Evolutionary conservation across 2,113 vertebrate species (phyloP), one percentile per base, ranked within the genome.

Genomic region (Apaloderma vittatum): DNA sequence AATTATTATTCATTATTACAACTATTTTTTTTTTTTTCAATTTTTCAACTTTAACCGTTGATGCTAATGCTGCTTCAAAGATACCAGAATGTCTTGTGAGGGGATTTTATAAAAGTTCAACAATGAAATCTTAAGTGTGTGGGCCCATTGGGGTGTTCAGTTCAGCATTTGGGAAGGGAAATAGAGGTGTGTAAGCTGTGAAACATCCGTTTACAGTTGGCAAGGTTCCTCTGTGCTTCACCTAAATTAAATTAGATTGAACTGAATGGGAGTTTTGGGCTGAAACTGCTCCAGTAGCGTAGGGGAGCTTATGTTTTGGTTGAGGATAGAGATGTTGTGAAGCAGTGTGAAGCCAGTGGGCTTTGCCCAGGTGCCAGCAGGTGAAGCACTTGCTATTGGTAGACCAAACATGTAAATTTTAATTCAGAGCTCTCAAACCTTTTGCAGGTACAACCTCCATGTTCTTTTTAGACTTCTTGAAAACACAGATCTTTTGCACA

Each of bases 171-270:
- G 15, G 49, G 43, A 86, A 40, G 40, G 36, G 32, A 86, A 21
- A 37, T 55, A 7, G 0, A 1, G 48, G 12, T 51, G 80, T 0
- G 0, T 68, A 82, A 52, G 3, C 20, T 86, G 19, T 82, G 87
- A 78, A 78, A 67, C 34, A 40, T 36, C 16, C 88, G 54, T 37
- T 48, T 17, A 23, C 37, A 58, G 3, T 26, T 54, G 23, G 18
- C 58, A 40, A 73, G 9, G 36, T 78, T 86, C 61, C 30, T 86
- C 73, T 57, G 26, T 92, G 36, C 52, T 68, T 94, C 40, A 27
- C 15, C 15, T 91, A 59, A 67, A 77, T 80, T 20, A 30, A 45
- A 13, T 79, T 76, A 14, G 11, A 8, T 8, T n/a, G 36, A 83
- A 37, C 40, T 46, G 8, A 55, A 46, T 51, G 26, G 11, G 49